phyloP scores from a whole-genome alignment of 2,888 invertebrate species.

The Mesorhabditis spiculigera region DNA sequence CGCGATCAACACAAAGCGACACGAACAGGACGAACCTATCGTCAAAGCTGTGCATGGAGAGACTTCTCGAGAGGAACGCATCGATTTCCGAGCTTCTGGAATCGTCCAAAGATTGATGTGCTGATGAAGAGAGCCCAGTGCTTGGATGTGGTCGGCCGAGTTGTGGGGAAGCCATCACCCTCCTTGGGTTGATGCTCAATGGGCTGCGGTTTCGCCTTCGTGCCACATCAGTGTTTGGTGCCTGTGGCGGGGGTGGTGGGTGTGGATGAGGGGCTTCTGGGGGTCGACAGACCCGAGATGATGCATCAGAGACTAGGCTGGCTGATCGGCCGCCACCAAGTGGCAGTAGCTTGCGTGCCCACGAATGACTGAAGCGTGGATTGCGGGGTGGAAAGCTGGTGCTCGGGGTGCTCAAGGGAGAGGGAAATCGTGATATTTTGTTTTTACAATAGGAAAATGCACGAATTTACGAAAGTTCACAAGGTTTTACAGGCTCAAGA shows the following conservation, averaged over 20 bases:
- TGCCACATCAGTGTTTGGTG: background rate
- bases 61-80: background rate
- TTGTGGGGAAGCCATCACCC: background rate
- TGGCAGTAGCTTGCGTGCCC: slow-evolving; percentile 17
- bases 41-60: background rate
- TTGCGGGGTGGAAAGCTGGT: background rate
- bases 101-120: background rate
- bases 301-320: background rate
- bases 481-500: no score
- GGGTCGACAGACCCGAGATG: background rate
- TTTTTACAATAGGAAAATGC: background rate
- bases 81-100: background rate
- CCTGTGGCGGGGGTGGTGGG: background rate
- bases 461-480: no score
- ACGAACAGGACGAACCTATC: background rate
- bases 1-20: background rate
- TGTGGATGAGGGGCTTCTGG: background rate
- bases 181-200: background rate
- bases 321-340: background rate
- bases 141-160: background rate
- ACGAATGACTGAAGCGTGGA: slow-evolving; percentile 12
- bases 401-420: background rate
- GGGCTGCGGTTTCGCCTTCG: background rate
- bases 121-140: background rate
- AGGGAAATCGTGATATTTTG: background rate